Evolutionary conservation across 2,113 vertebrate species (phyloP), one percentile per base, ranked within the genome.

Genomic region (Urocitellus parryii): DNA sequence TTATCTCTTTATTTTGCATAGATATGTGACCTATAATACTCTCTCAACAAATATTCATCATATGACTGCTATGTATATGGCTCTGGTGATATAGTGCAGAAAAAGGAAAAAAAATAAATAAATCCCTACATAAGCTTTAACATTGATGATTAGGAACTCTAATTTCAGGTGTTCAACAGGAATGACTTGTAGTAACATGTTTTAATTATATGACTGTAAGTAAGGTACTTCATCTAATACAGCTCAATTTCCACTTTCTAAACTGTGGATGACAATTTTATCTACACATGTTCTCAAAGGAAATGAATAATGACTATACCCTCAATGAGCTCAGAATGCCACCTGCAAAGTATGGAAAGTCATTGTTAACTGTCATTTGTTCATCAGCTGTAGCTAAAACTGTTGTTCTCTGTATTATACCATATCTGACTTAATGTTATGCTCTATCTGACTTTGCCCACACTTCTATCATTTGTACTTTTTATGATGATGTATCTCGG

Each of bases 381-480:
- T 7, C 4, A 1, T 12, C 5, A 58, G 0, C 2, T 39, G 0
- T 84, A 2, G 65, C 2, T 0, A n/a, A 92, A 77, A 11, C 10
- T 22, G 16, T 2, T 39, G 12, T 20, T 88, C 1, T 27, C 1
- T 13, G 1, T 3, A 11, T 9, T 45, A 5, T 25, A 11, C 37
- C 22, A 0, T 34, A 48, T 34, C 24, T 25, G 6, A 73, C 16
- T 74, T 45, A 5, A 0, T 91, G 25, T 17, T 56, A 53, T 45
- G 22, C 29, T 45, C 34, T 61, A 4, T 58, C 37, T 70, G n/a
- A 29, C 10, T 90, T 61, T 83, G 12, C 76, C 37, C 39, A 68
- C 11, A 45, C 29, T 92, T 45, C 76, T 73, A 42, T 80, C 56
- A 67, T 42, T 45, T 83, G 20, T 67, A 24, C 11, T 45, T 80